phyloP scores from a whole-genome alignment of 2,888 invertebrate genomes.

The Spisula solida region DNA sequence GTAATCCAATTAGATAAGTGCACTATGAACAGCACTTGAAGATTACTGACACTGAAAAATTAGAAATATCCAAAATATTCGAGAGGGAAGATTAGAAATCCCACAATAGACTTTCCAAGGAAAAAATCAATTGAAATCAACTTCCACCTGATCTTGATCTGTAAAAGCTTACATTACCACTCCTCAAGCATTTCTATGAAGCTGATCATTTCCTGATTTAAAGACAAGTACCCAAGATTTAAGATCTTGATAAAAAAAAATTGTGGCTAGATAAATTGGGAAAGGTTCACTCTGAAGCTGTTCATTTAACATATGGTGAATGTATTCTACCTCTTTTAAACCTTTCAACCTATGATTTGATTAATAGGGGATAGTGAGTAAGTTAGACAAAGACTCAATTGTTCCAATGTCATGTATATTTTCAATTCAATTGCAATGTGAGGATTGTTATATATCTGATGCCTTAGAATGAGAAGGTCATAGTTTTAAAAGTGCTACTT shows the following conservation, averaged over 20 bases:
- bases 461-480: too few relatives aligned
- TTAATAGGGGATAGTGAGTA: background rate
- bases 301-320: background rate
- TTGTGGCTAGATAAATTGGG: background rate
- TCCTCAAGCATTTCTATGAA: slow-evolving; percentile 30
- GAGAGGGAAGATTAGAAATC: slow-evolving; percentile 10
- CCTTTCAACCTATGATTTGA: background rate
- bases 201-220: slow-evolving; percentile 37
- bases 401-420: background rate
- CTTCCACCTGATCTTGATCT: slow-evolving; percentile 11
- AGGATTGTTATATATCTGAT: too few relatives aligned
- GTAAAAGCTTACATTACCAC: slow-evolving; percentile 15
- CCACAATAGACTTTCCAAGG: background rate
- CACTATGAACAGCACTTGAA: background rate
- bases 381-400: background rate
- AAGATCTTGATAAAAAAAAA: slow-evolving; percentile 17
- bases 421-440: too few relatives aligned
- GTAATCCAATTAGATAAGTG: background rate
- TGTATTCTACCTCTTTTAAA: background rate
- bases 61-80: slow-evolving; percentile 19
- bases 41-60: background rate
- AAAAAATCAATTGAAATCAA: slow-evolving; percentile 12
- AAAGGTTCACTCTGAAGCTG: background rate
- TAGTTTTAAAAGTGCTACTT: too few relatives aligned
- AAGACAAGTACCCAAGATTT: slow-evolving; percentile 21